phyloP scores from a whole-genome alignment of 2,797 vertebrate species.

The Cossypha niveicapilla region DNA sequence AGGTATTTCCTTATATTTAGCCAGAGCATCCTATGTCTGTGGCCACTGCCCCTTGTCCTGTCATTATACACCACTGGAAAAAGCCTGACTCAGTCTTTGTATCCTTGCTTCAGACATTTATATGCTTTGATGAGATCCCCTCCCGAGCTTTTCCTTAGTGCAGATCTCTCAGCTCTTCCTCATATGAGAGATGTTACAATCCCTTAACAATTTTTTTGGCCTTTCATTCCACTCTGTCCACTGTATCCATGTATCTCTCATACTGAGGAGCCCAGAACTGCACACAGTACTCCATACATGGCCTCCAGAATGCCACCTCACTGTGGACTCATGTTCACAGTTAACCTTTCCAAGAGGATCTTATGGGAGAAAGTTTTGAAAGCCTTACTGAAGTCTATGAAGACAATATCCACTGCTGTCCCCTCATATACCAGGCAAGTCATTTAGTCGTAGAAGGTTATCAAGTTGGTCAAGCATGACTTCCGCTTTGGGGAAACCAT shows the following conservation, averaged over 20 bases:
- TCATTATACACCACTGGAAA: neutral
- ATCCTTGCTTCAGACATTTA: neutral
- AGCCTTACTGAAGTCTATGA: neutral
- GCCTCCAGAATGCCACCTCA: neutral
- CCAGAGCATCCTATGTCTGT: neutral
- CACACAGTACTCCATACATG: neutral
- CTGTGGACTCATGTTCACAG: neutral
- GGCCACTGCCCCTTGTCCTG: neutral
- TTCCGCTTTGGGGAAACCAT: neutral
- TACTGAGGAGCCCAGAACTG: neutral
- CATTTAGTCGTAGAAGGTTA: neutral
- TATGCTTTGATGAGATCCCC: neutral
- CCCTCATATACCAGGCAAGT: neutral
- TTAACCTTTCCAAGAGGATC: neutral
- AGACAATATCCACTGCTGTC: neutral
- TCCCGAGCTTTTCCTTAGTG: neutral
- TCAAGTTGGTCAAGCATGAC: neutral
- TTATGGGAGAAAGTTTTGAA: fast-evolving
- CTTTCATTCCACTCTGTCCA: neutral
- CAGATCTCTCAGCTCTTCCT: neutral
- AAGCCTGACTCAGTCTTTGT: neutral
- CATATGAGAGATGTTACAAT: neutral
- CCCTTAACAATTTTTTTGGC: neutral
- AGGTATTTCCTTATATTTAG: neutral
- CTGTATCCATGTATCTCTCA: neutral